Evolutionary conservation across 2,113 vertebrate genomes (phyloP).

Genomic region (Ochotona curzoniae): DNA sequence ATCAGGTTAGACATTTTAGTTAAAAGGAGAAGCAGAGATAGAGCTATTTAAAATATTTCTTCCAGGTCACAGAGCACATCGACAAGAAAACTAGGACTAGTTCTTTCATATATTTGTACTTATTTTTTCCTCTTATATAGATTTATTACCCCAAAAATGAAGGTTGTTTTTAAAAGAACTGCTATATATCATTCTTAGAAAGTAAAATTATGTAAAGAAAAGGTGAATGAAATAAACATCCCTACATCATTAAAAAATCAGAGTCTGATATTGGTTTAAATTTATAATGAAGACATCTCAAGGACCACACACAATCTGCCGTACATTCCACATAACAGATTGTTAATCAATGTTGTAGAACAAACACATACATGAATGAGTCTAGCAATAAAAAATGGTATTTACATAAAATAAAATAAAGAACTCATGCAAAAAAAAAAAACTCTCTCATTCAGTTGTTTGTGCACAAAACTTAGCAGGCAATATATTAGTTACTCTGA

Average conservation of each 20-base stretch:
- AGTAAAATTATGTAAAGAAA: slow-evolving; percentile 31
- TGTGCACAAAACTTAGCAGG: background rate
- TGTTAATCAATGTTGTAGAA: slow-evolving; percentile 53
- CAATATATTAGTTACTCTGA: slow-evolving; percentile 34
- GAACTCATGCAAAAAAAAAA: slow-evolving; percentile 26
- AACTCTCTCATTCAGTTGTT: background rate
- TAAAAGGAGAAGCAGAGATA: background rate
- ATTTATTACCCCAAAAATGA: slow-evolving; percentile 23
- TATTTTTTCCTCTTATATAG: background rate
- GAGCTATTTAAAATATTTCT: background rate
- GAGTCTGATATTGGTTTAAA: slow-evolving; percentile 29
- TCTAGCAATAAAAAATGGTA: slow-evolving; percentile 40
- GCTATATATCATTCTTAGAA: background rate
- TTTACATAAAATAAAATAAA: slow-evolving; percentile 66
- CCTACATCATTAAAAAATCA: slow-evolving; percentile 41
- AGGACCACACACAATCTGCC: slow-evolving; percentile 54
- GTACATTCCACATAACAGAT: background rate
- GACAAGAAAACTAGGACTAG: background rate
- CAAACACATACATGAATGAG: slow-evolving; percentile 41
- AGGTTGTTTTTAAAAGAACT: slow-evolving; percentile 31
- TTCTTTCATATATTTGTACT: background rate
- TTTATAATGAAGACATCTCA: background rate
- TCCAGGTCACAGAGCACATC: background rate
- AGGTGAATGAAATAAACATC: slow-evolving; percentile 49
- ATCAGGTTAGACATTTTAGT: background rate